phyloP scores from a whole-genome alignment of 2,113 vertebrate species.

The Malurus elegans region DNA sequence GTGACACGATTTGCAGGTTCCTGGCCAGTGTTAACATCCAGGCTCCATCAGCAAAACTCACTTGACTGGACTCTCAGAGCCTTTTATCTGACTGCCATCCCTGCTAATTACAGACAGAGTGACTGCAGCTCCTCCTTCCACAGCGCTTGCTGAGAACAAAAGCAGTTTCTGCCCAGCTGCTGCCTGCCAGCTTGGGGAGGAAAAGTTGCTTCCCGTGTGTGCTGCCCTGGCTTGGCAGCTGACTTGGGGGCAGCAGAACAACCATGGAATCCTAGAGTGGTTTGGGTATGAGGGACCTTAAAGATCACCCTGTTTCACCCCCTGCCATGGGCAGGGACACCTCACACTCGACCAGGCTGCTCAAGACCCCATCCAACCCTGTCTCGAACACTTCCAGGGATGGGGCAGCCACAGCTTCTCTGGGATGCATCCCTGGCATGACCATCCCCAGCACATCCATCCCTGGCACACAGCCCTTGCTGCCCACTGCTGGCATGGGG shows the following conservation, averaged over 20 bases:
- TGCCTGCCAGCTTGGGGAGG: background rate
- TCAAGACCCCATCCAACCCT: background rate
- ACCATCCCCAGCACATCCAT: background rate
- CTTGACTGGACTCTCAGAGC: background rate
- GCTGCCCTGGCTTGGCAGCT: background rate
- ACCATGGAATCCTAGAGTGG: background rate
- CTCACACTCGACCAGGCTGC: background rate
- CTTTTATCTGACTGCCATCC: background rate
- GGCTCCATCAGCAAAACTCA: slow-evolving; percentile 2
- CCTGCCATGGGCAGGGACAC: background rate
- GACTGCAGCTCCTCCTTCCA: slow-evolving; percentile 15
- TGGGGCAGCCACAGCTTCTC: background rate
- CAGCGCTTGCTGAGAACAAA: background rate
- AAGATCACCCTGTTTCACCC: background rate
- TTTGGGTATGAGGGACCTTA: background rate
- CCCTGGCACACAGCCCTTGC: background rate
- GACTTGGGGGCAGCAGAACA: background rate
- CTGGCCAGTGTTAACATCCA: background rate
- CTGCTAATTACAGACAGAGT: slow-evolving; percentile 12
- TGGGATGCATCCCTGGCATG: background rate
- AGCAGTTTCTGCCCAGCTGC: background rate
- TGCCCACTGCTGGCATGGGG: background rate
- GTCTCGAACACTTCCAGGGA: background rate
- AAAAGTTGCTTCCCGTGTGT: background rate
- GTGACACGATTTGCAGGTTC: background rate